phyloP scores from a whole-genome alignment of 1,140 invertebrate genomes.

The Heterodera schachtii region DNA sequence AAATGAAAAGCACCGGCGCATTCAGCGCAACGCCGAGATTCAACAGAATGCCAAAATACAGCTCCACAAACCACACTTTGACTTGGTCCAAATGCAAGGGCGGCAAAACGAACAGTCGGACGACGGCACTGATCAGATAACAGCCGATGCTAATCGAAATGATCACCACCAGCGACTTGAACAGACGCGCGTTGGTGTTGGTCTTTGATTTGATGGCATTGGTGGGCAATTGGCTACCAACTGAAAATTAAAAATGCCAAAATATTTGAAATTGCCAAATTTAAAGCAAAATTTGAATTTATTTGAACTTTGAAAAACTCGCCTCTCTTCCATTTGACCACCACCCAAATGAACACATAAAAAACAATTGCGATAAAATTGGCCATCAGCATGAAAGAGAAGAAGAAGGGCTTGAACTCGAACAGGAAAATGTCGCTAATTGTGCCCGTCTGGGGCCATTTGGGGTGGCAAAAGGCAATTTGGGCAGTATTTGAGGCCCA shows the following conservation, averaged over 20 bases:
- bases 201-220: neutral
- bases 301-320: neutral
- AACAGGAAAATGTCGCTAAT: slow-evolving; percentile 27
- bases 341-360: slow-evolving; percentile 7
- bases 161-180: slow-evolving; percentile 19
- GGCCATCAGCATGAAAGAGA: slow-evolving; percentile 13
- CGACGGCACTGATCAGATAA: slow-evolving; percentile 14
- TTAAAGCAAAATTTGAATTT: neutral
- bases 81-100: slow-evolving; percentile 6
- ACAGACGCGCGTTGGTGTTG: neutral
- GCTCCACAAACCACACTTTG: slow-evolving; percentile 23
- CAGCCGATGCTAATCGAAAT: slow-evolving; percentile 15
- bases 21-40: slow-evolving; percentile 17
- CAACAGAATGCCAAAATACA: slow-evolving; percentile 19
- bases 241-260: neutral
- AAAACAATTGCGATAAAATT: slow-evolving; percentile 18
- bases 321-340: slow-evolving; percentile 9
- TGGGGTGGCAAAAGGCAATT: neutral
- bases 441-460: slow-evolving; percentile 17
- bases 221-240: no score
- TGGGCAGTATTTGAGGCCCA: slow-evolving; percentile 8
- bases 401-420: slow-evolving; percentile 21
- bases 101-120: slow-evolving; percentile 16
- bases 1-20: slow-evolving; percentile 22
- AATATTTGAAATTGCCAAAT: neutral